Conservation (phyloP, 2,113 vertebrate species). For the Psilopsiagon aymara region DNA sequence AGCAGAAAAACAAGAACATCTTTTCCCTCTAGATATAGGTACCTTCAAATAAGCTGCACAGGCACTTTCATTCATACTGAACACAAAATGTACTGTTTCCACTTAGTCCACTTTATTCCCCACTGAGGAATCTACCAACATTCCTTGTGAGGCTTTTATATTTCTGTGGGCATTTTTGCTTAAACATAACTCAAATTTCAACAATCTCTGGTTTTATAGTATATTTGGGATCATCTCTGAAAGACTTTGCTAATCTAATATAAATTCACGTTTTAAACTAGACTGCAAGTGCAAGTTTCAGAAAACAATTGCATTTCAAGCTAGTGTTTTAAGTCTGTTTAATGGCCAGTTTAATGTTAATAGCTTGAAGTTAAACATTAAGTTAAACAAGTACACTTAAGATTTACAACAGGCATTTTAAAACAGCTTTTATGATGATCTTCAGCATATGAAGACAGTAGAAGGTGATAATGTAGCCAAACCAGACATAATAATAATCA, state of each 20-base stretch:
- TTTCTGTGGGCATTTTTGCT: background rate
- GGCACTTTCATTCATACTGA: background rate
- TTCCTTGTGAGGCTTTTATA: background rate
- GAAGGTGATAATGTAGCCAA: background rate
- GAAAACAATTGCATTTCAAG: constrained; percentile 7
- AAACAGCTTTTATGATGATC: background rate
- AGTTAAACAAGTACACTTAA: background rate
- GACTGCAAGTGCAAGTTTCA: background rate
- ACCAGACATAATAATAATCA: background rate
- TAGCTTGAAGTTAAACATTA: background rate
- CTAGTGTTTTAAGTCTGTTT: background rate
- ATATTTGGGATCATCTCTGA: constrained; percentile 15
- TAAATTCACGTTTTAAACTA: constrained; percentile 12
- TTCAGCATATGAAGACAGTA: background rate
- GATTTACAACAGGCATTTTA: background rate
- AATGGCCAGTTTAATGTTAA: background rate
- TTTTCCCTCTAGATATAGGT: background rate
- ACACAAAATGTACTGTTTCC: background rate
- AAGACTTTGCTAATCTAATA: background rate
- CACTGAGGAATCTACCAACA: background rate
- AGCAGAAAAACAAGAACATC: background rate
- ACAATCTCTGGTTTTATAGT: background rate
- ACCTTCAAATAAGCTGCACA: background rate
- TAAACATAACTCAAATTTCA: background rate
- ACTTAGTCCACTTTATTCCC: background rate